Percentiles rank a stretch among this genome's conserved stretches.
These are phyloP conservation scores for Sphyrna mokarran DNA, from an alignment of 2,113 vertebrate species.

Conservation along the genomic window DNA sequence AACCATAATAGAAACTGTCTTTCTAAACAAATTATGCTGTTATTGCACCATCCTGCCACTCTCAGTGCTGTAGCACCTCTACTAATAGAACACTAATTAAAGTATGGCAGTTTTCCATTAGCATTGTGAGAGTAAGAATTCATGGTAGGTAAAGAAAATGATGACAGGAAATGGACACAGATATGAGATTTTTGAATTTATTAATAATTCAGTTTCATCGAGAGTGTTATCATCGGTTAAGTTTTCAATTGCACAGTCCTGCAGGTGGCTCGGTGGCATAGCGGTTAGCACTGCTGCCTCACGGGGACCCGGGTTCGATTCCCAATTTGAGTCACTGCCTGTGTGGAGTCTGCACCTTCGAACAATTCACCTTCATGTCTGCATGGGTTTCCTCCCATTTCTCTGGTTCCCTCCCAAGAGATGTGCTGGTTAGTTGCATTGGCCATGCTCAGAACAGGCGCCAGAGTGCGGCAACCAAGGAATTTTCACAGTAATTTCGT, in stretches of 20 bases:
- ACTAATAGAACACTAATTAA: background rate
- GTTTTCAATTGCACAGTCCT: background rate
- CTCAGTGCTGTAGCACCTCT: background rate
- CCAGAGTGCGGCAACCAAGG: too few species aligned
- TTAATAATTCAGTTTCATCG: background rate
- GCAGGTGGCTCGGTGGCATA: too few species aligned
- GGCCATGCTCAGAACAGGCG: too few species aligned
- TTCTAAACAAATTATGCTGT: background rate
- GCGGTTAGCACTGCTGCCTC: too few species aligned
- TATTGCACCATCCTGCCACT: background rate
- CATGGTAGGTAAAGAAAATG: background rate
- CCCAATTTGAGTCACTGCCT: too few species aligned
- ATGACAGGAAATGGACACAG: background rate
- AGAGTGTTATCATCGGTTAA: background rate
- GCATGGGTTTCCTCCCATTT: too few species aligned
- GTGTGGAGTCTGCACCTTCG: too few species aligned
- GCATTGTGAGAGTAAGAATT: background rate
- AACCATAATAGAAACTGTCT: background rate
- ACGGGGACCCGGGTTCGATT: too few species aligned
- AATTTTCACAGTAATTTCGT: too few species aligned
- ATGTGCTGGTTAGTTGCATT: too few species aligned
- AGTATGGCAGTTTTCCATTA: background rate
- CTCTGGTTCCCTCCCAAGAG: too few species aligned
- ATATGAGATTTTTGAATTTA: background rate
- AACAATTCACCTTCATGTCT: too few species aligned